These are phyloP conservation scores for Drosophila lutescens DNA, from an alignment of 2,888 invertebrate species.

Conservation along the genomic window DNA sequence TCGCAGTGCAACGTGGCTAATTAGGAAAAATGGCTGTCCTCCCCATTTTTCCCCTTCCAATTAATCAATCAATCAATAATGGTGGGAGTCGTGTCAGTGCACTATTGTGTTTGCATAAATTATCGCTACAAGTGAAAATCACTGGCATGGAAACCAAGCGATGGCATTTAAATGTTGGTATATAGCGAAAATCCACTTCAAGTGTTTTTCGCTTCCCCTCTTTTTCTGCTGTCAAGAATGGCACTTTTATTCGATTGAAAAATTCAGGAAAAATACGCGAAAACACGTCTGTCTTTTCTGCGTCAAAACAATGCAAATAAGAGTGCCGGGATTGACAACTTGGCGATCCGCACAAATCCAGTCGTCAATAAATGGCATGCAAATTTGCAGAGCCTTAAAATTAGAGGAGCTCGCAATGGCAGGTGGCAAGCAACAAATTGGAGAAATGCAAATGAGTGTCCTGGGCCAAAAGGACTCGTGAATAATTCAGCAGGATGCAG, in stretches of 20 bases:
- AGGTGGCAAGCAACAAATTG: constrained; percentile 47
- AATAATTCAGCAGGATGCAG: constrained; percentile 72
- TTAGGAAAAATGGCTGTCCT: constrained; percentile 43
- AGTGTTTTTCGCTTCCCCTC: constrained; percentile 6
- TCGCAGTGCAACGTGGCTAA: constrained; percentile 36
- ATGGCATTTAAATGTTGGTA: not conserved
- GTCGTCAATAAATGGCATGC: constrained; percentile 62
- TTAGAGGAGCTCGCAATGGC: constrained; percentile 27
- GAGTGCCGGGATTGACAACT: constrained; percentile 42
- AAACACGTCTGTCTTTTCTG: constrained; percentile 41
- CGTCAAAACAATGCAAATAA: constrained; percentile 38
- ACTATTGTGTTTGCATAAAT: constrained; percentile 43
- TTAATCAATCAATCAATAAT: constrained; percentile 54
- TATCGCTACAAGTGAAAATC: constrained; percentile 32
- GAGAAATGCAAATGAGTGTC: constrained; percentile 58
- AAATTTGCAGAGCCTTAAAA: constrained; percentile 52
- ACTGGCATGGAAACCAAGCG: constrained; percentile 38
- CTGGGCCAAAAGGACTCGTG: constrained; percentile 50
- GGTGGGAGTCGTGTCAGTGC: constrained; percentile 10
- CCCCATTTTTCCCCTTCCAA: constrained; percentile 6
- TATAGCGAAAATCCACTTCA: not conserved
- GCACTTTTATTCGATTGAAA: constrained; percentile 28
- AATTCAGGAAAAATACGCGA: constrained; percentile 2
- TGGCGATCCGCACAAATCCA: constrained; percentile 39
- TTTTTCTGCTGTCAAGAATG: constrained; percentile 6